Evolutionary conservation across 2,888 invertebrate species (phyloP), one percentile per base, ranked within the genome.

Genomic region (Hecatera dysodea): DNA sequence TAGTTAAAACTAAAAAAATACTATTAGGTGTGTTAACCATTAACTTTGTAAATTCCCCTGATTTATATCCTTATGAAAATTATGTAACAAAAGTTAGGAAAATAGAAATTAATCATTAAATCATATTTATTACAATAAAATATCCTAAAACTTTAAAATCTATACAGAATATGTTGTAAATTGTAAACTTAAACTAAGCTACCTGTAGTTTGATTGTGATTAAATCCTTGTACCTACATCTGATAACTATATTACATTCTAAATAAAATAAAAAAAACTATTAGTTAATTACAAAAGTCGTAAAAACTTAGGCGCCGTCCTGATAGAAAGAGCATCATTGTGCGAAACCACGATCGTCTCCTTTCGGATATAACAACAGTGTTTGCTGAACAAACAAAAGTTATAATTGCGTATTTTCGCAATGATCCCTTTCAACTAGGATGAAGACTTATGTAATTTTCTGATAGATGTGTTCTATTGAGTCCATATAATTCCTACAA

Each of bases 161-260:
- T 75, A 72, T 73, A 68, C 59, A 68, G 61, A 72, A 53, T 27
- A 64, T 67, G 50, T 72, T 73, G 72, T 80, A 81, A 81, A 77
- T 71, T 81, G 75, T 82, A 82, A 63, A 82, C 70, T 78, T 36
- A 63, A 80, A 50, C 55, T 73, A 59, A 79, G 50, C 55, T 73
- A 72, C 17, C 50, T 48, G 68, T 84, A 75, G 75, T 60, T 73
- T 67, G 65, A 56, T 71, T 69, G 71, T 79, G 67, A 60, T 75
- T 73, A 57, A 71, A 82, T 67, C 67, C n/a, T 68, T 82, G 69
- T 75, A 71, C n/a, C n/a, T n/a, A n/a, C 56, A 78, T 82, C 65
- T 66, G 52, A 50, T 64, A 69, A 61, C 48, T 50, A 67, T 62
- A 67, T 72, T 69, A 67, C 67, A 64, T 63, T 82, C 72, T 57